Percentiles rank a stretch among this genome's conserved stretches.
phyloP scores from a whole-genome alignment of 2,113 vertebrate species.

The Irena cyanogastra region DNA sequence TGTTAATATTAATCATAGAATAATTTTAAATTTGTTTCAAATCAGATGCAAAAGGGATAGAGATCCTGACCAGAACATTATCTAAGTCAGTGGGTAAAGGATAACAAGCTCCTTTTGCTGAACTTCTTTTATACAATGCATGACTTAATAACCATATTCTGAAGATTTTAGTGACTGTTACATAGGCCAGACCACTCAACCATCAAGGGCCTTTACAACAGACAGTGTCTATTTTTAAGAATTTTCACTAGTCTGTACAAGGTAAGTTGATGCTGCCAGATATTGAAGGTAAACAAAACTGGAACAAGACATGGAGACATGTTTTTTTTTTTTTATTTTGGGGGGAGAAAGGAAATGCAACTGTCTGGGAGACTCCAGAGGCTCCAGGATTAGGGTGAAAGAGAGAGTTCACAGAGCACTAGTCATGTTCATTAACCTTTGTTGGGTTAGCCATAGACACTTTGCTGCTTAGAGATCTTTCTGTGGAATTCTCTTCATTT shows the following conservation, averaged over 20 bases:
- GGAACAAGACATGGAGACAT: fast-evolving
- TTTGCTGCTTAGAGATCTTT: not conserved
- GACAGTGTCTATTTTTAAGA: not conserved
- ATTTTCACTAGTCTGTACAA: not conserved
- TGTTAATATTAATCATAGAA: not conserved
- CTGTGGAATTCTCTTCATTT: not conserved
- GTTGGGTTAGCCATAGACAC: not conserved
- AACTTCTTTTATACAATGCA: not conserved
- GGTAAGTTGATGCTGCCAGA: not conserved
- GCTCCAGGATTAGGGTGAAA: not conserved
- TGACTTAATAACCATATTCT: not conserved
- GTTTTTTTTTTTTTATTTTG: not conserved
- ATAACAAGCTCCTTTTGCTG: not conserved
- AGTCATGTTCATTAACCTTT: not conserved
- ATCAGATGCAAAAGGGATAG: not conserved
- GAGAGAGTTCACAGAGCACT: not conserved
- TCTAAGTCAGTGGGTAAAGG: not conserved
- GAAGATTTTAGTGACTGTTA: not conserved
- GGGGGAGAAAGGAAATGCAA: not conserved
- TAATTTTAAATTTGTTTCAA: not conserved
- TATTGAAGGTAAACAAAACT: not conserved
- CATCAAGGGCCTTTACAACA: not conserved
- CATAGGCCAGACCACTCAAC: not conserved
- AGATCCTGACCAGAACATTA: not conserved
- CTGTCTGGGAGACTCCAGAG: not conserved